A percentile compares a stretch with the other conserved stretches of the same genome.
Conservation (phyloP, 2,888 invertebrate genomes). For the Periphyllus acericola region DNA sequence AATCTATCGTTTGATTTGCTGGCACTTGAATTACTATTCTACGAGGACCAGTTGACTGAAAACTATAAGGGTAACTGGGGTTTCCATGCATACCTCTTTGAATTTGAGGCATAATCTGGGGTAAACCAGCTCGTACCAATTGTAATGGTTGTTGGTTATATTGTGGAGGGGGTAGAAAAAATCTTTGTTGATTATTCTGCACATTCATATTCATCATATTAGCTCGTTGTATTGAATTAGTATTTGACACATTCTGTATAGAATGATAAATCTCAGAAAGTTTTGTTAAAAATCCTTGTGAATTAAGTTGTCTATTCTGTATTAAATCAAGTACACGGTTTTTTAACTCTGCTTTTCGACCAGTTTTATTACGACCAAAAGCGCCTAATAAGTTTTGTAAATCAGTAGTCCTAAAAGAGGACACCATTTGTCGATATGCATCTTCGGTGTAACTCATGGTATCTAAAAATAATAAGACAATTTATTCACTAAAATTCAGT, state of each 20-base stretch:
- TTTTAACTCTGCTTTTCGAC: conserved; percentile 83
- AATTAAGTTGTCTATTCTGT: conserved; percentile 72
- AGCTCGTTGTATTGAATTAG: conserved; percentile 19
- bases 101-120: conserved; percentile 31
- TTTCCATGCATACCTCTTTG: conserved; percentile 31
- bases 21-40: background rate
- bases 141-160: conserved; percentile 27
- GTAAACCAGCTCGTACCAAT: conserved; percentile 23
- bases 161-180: conserved; percentile 14
- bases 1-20: background rate
- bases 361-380: conserved; percentile 82
- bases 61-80: conserved; percentile 25
- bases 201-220: background rate
- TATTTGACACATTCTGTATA: background rate
- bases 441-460: conserved; percentile 20
- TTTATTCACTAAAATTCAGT: background rate
- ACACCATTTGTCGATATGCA: conserved; percentile 68
- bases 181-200: background rate
- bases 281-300: conserved; percentile 69
- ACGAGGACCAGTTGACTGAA: conserved; percentile 1
- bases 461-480: conserved; percentile 20
- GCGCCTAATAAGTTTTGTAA: conserved; percentile 84
- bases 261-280: conserved; percentile 44
- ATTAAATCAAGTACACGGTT: conserved; percentile 78
- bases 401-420: conserved; percentile 84